phyloP scores from a whole-genome alignment of 2,113 vertebrate species.

The Tragelaphus scriptus region DNA sequence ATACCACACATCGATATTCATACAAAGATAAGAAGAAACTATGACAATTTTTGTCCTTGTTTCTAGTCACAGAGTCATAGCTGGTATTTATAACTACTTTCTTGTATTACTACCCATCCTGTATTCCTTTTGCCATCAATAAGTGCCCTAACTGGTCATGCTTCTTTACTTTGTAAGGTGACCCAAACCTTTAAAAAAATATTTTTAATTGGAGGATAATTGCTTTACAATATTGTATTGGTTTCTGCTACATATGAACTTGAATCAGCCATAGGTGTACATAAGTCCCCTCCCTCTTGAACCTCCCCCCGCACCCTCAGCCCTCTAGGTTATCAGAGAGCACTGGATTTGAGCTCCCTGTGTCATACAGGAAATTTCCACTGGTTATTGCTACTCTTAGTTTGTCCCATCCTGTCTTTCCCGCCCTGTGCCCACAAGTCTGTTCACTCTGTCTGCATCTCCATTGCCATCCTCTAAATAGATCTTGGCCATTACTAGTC shows the following conservation, averaged over 20 bases:
- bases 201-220: background rate
- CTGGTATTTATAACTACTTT: background rate
- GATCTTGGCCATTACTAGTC: background rate
- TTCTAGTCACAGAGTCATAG: background rate
- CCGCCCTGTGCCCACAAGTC: background rate
- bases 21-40: background rate
- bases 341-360: background rate
- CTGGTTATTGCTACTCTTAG: background rate
- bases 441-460: background rate
- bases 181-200: background rate
- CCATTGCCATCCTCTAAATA: background rate
- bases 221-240: background rate
- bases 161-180: background rate
- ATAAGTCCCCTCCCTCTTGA: background rate
- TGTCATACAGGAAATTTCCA: background rate
- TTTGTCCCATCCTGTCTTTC: background rate
- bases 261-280: background rate
- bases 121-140: background rate
- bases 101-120: background rate
- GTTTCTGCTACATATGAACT: background rate
- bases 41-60: background rate
- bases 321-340: background rate
- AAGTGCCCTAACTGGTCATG: background rate
- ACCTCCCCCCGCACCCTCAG: background rate
- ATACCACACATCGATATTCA: background rate